phyloP scores from a whole-genome alignment of 1,140 invertebrate species.

The Kradibia gibbosae region DNA sequence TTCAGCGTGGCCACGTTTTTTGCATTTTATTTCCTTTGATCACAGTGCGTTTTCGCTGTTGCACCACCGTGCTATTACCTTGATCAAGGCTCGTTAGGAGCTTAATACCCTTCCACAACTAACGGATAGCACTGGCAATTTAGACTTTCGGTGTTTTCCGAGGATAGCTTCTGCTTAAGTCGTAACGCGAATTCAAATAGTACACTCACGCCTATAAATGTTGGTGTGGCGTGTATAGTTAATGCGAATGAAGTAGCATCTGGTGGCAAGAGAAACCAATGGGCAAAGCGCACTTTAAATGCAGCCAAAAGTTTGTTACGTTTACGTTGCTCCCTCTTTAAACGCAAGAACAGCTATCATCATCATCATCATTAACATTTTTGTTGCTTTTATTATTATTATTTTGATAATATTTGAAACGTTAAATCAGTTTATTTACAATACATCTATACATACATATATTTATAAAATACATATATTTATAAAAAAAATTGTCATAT shows the following conservation, averaged over 20 bases:
- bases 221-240: background rate
- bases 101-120: background rate
- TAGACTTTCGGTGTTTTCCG: slow-evolving; percentile 8
- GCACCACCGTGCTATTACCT: background rate
- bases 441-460: too few species aligned
- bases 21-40: background rate
- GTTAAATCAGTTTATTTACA: too few species aligned
- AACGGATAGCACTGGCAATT: background rate
- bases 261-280: background rate
- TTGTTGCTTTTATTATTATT: too few species aligned
- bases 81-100: slow-evolving; percentile 36
- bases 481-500: too few species aligned
- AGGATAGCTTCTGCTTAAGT: background rate
- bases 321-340: slow-evolving; percentile 20
- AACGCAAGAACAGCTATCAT: background rate
- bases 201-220: background rate
- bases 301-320: slow-evolving; percentile 32
- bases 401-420: too few species aligned
- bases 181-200: slow-evolving; percentile 38
- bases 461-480: too few species aligned
- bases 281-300: slow-evolving; percentile 41
- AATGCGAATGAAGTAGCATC: background rate
- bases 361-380: slow-evolving; percentile 11
- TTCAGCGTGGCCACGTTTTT: background rate
- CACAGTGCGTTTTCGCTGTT: background rate